Evolutionary conservation across 2,888 invertebrate species (phyloP).

Genomic region (Eustalomyia histrio): DNA sequence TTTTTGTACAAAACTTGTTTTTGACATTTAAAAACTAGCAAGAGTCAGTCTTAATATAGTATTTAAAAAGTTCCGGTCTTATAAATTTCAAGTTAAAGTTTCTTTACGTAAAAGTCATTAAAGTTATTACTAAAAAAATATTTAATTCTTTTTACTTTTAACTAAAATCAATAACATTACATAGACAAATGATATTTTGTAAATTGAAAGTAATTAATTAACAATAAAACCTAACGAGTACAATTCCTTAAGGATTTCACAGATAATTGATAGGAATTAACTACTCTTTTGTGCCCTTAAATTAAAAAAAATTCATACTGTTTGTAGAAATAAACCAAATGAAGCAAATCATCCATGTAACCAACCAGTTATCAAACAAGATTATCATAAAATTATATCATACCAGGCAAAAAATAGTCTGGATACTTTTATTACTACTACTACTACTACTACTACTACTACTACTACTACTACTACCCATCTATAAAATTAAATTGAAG

Average conservation of each 20-base stretch:
- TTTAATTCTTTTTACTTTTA: too few relatives aligned
- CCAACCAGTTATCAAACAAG: conserved; percentile 9
- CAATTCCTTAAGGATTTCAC: conserved; percentile 20
- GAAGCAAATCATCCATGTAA: background rate
- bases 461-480: background rate
- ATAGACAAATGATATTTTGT: background rate
- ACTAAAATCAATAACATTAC: too few relatives aligned
- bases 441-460: too few relatives aligned
- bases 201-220: conserved; percentile 1
- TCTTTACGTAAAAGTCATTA: too few relatives aligned
- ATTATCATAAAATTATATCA: conserved; percentile 26
- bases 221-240: background rate
- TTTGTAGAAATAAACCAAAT: conserved; percentile 7
- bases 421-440: background rate
- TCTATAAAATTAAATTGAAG: background rate
- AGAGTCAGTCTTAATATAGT: too few relatives aligned
- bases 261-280: conserved; percentile 25
- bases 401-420: background rate
- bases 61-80: too few relatives aligned
- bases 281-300: background rate
- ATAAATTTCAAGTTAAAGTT: too few relatives aligned
- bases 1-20: too few relatives aligned
- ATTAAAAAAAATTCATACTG: background rate
- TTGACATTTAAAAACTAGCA: too few relatives aligned
- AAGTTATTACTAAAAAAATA: too few relatives aligned